A percentile compares a stretch with the other conserved stretches of the same genome.
Conservation (phyloP, 2,888 invertebrate species). For the Lydus trimaculatus region DNA sequence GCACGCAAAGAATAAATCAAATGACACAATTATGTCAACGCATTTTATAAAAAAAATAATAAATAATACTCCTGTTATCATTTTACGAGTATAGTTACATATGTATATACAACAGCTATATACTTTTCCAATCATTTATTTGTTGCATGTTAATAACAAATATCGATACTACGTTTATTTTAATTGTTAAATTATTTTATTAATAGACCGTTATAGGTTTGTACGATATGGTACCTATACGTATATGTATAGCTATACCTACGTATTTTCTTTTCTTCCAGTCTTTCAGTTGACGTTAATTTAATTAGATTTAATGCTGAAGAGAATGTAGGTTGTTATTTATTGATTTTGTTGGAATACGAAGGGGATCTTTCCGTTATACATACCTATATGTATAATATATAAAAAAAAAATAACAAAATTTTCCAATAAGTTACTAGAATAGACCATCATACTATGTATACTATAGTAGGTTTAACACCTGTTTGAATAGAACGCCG, state of each 20-base stretch:
- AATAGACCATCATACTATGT: no score
- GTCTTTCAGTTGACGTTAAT: background rate
- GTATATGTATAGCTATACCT: background rate
- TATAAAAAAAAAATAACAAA: no score
- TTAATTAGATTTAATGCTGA: background rate
- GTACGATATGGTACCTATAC: conserved; percentile 5
- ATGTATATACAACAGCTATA: no score
- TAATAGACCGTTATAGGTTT: background rate
- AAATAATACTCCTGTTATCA: background rate
- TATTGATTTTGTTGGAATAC: background rate
- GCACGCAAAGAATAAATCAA: conserved; percentile 20
- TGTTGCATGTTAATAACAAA: background rate
- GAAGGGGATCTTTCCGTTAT: no score
- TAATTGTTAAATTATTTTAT: background rate
- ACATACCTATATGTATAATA: no score
- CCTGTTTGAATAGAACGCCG: background rate
- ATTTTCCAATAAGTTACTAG: no score
- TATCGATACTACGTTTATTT: background rate
- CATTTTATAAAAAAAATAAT: conserved; percentile 8
- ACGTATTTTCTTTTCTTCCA: background rate
- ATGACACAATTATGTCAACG: conserved; percentile 13
- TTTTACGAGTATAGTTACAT: no score
- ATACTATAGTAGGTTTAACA: no score
- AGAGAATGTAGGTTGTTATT: background rate
- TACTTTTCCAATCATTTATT: background rate